These are phyloP conservation scores for Homarus americanus DNA, from an alignment of 1,140 invertebrate genomes.

Conservation along the genomic window DNA sequence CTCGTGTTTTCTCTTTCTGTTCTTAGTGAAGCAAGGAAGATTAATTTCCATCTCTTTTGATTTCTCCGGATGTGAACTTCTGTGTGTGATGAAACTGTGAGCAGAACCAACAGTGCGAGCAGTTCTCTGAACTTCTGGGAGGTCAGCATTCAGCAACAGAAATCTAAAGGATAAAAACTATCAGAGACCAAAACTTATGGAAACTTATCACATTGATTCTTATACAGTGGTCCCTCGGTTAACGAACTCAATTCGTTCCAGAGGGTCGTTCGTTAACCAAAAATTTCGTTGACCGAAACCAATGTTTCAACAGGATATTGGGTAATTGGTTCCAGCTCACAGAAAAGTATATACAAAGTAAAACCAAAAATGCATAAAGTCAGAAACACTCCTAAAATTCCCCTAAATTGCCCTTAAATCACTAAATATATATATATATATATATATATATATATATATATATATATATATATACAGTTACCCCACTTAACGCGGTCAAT, in stretches of 20 bases:
- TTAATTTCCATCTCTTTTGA: background rate
- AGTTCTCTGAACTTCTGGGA: background rate
- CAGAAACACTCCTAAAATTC: no score
- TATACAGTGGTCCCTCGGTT: no score
- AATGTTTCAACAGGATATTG: no score
- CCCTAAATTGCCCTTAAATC: background rate
- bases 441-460: slow-evolving; percentile 4
- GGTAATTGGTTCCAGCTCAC: no score
- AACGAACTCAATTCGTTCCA: no score
- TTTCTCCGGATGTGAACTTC: background rate
- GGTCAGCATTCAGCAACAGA: background rate
- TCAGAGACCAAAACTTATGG: background rate
- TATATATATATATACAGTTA: background rate
- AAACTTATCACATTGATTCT: background rate
- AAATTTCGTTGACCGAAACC: no score
- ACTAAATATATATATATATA: slow-evolving; percentile 16
- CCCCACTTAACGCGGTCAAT: no score
- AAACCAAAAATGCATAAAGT: no score
- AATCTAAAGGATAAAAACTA: background rate
- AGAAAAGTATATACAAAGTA: no score
- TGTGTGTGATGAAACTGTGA: background rate
- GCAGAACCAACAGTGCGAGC: slow-evolving; percentile 4
- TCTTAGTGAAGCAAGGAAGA: background rate
- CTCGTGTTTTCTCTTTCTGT: background rate
- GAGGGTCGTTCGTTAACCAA: no score